Base-by-base conservation (phyloP, 1,140 invertebrate genomes). In the Diachasma alloeum region DNA sequence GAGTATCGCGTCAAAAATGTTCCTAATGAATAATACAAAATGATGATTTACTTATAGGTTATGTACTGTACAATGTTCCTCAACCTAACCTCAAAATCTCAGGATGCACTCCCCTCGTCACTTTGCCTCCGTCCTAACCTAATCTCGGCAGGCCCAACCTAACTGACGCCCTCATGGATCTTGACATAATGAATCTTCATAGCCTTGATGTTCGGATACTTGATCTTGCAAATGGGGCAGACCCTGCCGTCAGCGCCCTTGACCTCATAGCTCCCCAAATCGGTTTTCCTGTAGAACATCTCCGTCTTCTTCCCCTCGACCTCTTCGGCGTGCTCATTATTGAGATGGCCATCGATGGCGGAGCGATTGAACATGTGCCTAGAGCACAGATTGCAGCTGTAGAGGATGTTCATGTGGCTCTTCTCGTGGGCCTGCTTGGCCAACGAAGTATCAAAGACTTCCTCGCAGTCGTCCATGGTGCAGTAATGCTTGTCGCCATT, bases 111-210 rank as follows among this genome's bases (percentile, higher is more conserved):
- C 8, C 9, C 9, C 53, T 19, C 17, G 13, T 70, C n/a, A n/a
- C n/a, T n/a, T n/a, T n/a, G n/a, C 39, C 17, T 9, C 37, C 39
- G 15, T 4, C 39, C 39, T 53, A 17, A 56, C 13, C 15, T 53
- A 56, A 63, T 42, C 10, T 19, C 1, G 31, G 9, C 19, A 46
- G n/a, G 19, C 42, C 67, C 69, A 75, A 36, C 59, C 42, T 73
- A 72, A 75, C 48, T 31, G 9, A 46, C 13, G 15, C 75, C 71
- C 0, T 89, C 88, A 68, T 89, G 88, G 31, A 86, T 82, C 68
- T 89, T 89, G 22, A 88, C 81, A 46, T 88, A 89, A 22, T 90
- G 88, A 66, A 90, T 88, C 74, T 90, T 90, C 66, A 90, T 77
- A 9, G 88, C 86, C 53, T 83, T 87, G 13, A 86, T 85, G 59